Base-by-base conservation (phyloP, 1,140 invertebrate species). In the Drosophila tsacasi region DNA sequence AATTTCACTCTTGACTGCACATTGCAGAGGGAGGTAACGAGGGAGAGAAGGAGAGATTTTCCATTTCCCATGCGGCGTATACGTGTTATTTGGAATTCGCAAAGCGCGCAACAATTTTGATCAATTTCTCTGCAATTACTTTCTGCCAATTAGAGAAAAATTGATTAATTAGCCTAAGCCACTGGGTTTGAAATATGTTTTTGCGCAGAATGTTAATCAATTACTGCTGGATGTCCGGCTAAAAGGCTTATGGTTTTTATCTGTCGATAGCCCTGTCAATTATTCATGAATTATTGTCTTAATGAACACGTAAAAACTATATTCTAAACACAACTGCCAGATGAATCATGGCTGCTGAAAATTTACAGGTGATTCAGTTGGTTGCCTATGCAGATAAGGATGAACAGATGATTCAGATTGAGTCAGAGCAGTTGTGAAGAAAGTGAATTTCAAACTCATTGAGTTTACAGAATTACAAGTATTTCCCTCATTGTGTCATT, bases 81-180 rank as follows among this genome's bases (percentile, higher is more conserved):
- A 76, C 83, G 83, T 83, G 76, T 42, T 83, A 83, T 76, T 76
- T 76, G 72, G n/a, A 9, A 60, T 50, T 72, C 30, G 54, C 37
- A 42, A 42, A 73, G 67, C 68, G 67, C 65, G 23, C 73, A 39
- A 73, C 30, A 52, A 44, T 73, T 61, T 73, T 61, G 71, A 73
- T 55, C 73, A 68, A 40, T 58, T 66, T 76, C 60, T 39, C 42
- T 76, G 37, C 40, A 64, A 75, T 57, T 73, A 76, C 60, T 55
- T 58, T 23, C 39, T 52, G 52, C 68, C 52, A 81, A 83, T 89
- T 81, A 72, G 39, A 39, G 39, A 46, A 75, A 75, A 77, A 46
- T 86, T 82, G 75, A 85, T 79, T 86, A 85, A 85, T 85, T 82
- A 60, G 54, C 75, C 23, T 50, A 52, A 72, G 46, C 63, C 27